Conservation (phyloP, 2,888 invertebrate species). For the Willowsia nigromaculata region DNA sequence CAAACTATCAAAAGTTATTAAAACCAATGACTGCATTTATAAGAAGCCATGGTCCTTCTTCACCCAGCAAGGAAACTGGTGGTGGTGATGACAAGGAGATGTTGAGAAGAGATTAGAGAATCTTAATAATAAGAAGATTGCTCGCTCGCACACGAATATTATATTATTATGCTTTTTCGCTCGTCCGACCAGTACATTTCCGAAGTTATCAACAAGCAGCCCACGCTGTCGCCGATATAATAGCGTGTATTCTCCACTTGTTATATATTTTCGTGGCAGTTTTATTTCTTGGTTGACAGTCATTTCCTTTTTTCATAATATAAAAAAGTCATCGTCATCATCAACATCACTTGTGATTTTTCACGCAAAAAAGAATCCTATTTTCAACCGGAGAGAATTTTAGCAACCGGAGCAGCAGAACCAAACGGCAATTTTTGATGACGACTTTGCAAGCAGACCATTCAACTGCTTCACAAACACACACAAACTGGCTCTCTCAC, state of each 20-base stretch:
- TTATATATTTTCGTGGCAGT: constrained; percentile 17
- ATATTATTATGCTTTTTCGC: background rate
- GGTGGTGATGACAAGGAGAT: background rate
- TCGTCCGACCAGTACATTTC: background rate
- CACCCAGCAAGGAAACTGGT: background rate
- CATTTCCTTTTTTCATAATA: constrained; percentile 34
- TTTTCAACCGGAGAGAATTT: background rate
- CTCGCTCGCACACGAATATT: background rate
- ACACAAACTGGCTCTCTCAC: background rate
- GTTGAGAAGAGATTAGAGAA: background rate
- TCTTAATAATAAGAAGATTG: background rate
- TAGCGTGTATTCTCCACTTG: constrained; percentile 1
- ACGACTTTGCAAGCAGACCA: constrained; percentile 3
- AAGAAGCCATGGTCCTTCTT: background rate
- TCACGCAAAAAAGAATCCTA: background rate
- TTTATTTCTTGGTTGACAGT: constrained; percentile 41
- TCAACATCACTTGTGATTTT: constrained; percentile 27
- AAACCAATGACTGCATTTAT: background rate
- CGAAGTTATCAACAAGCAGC: constrained; percentile 13
- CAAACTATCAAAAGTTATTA: background rate
- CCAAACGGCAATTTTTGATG: background rate
- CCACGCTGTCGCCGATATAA: constrained; percentile 21
- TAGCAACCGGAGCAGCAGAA: background rate
- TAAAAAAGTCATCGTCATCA: constrained; percentile 16
- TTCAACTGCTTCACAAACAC: background rate